Conservation (phyloP, 1,140 invertebrate species). For the Homarus americanus region DNA sequence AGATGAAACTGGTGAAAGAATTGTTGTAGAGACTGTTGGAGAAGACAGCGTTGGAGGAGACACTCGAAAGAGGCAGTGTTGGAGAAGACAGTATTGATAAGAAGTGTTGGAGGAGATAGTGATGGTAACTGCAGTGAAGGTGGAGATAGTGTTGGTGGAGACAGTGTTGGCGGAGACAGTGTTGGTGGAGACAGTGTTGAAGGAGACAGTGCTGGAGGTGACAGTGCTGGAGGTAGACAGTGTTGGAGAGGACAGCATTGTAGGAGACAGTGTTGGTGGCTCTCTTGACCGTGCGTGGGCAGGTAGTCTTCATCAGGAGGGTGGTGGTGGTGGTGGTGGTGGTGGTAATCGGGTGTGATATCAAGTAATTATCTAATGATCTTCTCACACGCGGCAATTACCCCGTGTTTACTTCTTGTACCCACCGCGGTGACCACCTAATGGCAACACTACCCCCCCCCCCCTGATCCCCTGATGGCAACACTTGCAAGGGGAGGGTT, state of each 20-base stretch:
- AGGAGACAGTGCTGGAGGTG: neutral
- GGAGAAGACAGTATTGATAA: no score
- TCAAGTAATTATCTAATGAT: neutral
- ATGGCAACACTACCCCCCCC: neutral
- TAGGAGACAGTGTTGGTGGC: neutral
- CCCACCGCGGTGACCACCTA: no score
- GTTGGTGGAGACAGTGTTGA: neutral
- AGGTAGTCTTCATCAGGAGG: neutral
- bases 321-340: neutral
- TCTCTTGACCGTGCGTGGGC: neutral
- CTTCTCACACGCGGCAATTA: neutral
- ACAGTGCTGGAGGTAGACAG: no score
- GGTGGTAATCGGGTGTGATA: neutral
- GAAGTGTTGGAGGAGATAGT: neutral
- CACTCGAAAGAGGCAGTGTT: no score
- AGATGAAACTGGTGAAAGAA: no score
- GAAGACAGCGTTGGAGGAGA: no score
- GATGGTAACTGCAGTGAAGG: neutral
- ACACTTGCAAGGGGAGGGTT: neutral
- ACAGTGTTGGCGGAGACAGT: neutral
- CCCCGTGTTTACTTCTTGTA: neutral
- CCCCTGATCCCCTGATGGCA: neutral
- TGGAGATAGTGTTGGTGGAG: neutral
- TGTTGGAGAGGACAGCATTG: neutral
- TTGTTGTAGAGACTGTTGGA: no score